Base-by-base conservation (phyloP, 1,140 invertebrate genomes). In the Caerostris darwini region DNA sequence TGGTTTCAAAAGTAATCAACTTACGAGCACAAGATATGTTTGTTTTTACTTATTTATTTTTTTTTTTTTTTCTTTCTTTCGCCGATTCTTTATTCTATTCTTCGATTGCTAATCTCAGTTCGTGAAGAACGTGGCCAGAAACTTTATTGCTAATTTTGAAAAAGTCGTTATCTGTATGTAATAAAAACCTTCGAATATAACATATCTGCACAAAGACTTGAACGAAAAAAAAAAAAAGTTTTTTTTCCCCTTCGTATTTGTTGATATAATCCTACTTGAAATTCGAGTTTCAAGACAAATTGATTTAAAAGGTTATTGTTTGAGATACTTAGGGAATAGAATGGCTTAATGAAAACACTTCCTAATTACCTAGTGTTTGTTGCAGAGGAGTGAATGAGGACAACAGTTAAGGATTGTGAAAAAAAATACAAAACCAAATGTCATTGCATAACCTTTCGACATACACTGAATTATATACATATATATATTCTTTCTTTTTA, bases 221-320 rank as follows among this genome's bases (percentile, higher is more conserved):
- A 34, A 34, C 34, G 34, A 34, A 34, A 34, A 34, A 34, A 34
- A 34, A 34, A 34, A 77, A 77, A 53, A 77, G 12, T 53, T 50
- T 77, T 50, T 77, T 50, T 53, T 53, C 12, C 3, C 12, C 14
- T 17, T 12, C 4, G 12, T 5, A 5, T 67, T 5, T 67, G 17
- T 67, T 50, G 71, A 77, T 14, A 77, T 77, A 77, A 77, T 12
- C 71, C 71, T 77, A 77, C 71, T 77, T 77, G 50, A 77, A 77
- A 77, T 77, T 77, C 71, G 34, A 77, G 71, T 50, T 50, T 77
- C 71, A 50, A 77, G 34, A 50, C 71, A 77, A 77, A 77, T 77
- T 77, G 71, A 77, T 77, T 77, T 77, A 77, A 77, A 77, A 77
- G 61, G 50, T 77, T 77, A 77, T 77, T 77, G 71, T 77, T 77